Evolutionary conservation across 2,888 invertebrate genomes (phyloP).

Genomic region (Acronicta aceris): DNA sequence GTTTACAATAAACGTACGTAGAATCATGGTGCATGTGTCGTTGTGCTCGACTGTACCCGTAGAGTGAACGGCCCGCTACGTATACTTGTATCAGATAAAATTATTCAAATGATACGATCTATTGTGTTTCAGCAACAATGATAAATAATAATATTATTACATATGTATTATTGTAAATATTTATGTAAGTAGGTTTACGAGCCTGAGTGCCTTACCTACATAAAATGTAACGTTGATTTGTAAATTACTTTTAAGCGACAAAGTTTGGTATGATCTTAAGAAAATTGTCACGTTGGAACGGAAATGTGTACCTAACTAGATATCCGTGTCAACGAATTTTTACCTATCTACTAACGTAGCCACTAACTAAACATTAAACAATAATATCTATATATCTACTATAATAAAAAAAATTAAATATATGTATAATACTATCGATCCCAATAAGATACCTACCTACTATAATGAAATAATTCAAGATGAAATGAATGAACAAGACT

Average conservation of each 20-base stretch:
- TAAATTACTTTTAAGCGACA: conserved; percentile 33
- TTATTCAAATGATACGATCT: conserved; percentile 88
- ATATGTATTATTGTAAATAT: conserved; percentile 81
- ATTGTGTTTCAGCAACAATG: conserved; percentile 87
- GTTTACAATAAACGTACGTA: not conserved
- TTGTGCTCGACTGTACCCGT: conserved; percentile 49
- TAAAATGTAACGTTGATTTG: conserved; percentile 38
- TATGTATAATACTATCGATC: too few species aligned
- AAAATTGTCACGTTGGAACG: conserved; percentile 26
- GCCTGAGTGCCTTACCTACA: conserved; percentile 47
- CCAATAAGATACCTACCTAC: too few species aligned
- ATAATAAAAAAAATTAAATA: too few species aligned
- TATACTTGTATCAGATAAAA: conserved; percentile 85
- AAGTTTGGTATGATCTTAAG: conserved; percentile 22
- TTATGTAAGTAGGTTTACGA: conserved; percentile 80
- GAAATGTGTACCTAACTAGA: conserved; percentile 14
- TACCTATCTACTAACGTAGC: not conserved
- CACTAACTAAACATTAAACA: too few species aligned
- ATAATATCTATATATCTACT: too few species aligned
- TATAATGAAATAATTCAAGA: not conserved
- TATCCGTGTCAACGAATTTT: not conserved
- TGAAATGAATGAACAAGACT: conserved; percentile 11
- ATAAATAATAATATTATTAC: conserved; percentile 86
- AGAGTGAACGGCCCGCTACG: conserved; percentile 62
- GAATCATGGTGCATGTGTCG: not conserved